Evolutionary conservation across 2,888 invertebrate genomes (phyloP), one percentile per base, ranked within the genome.

Genomic region (Smittia aterrima): DNA sequence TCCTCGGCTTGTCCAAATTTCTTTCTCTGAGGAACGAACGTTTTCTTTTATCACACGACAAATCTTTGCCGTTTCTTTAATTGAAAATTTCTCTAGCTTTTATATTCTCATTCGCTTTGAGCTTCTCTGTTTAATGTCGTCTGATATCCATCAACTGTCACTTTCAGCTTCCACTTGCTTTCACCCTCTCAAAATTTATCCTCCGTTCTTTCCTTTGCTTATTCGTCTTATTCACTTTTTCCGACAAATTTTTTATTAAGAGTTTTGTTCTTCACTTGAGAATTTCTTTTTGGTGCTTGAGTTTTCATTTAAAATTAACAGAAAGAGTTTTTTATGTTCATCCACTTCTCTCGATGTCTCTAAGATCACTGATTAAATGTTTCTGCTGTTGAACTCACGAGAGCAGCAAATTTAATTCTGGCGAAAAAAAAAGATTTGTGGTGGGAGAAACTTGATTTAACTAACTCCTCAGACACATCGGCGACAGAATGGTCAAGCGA

Each of bases 361-460:
- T 41, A 70, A 53, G 70, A 70, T 70, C 70, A 70, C 70, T 70
- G 70, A 70, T 70, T 70, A 70, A 54, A 20, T 24, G n/a, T 16
- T 22, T 64, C 20, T 66, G 22, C 66, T 66, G 22, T 22, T 41
- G 40, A 41, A 67, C 22, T 32, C 40, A 40, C 22, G 24, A 41
- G 24, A 41, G 67, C 22, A 32, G 67, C 67, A 41, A 47, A 41
- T 18, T 38, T 20, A 18, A 18, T 32, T 18, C 18, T 38, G 18
- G 66, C 40, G 41, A 41, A 20, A 41, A 41, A 22, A 67, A 16
- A 38, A 2, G 27, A 11, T 38, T 66, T 16, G 41, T 40, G 41
- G 67, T 41, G 67, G 67, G 67, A 67, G 67, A 18, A 66, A 66
- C 32, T 38, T 9, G 40, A n/a, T 16, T 40, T 7, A 38, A 18